Conservation (phyloP, 1,140 invertebrate genomes). For the Oncopodura yosiiana region DNA sequence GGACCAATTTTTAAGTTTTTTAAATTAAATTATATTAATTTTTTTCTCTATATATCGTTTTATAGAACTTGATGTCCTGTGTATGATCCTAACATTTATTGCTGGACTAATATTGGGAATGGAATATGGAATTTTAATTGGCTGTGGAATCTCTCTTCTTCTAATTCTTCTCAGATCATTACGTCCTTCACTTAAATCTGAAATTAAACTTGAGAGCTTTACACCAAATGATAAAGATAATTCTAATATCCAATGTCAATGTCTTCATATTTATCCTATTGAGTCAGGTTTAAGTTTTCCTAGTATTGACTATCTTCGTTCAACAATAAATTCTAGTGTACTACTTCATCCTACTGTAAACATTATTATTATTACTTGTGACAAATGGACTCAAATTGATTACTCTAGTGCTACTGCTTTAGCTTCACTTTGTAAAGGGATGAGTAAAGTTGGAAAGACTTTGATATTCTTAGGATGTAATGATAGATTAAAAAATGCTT, state of each 20-base stretch:
- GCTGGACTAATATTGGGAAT: constrained; percentile 70
- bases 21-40: not conserved
- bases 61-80: constrained; percentile 61
- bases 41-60: no score
- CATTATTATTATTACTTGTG: constrained; percentile 20
- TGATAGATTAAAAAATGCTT: no score
- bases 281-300: constrained; percentile 76
- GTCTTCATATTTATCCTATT: constrained; percentile 59
- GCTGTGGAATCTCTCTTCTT: constrained; percentile 69
- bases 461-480: no score
- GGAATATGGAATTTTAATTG: constrained; percentile 79
- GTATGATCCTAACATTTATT: constrained; percentile 68
- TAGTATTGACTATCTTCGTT: constrained; percentile 72
- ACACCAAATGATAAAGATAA: constrained; percentile 36
- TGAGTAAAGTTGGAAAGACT: constrained; percentile 22
- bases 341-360: constrained; percentile 13
- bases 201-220: constrained; percentile 13
- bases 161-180: constrained; percentile 54
- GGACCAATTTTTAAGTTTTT: not conserved
- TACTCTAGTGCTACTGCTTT: constrained; percentile 32
- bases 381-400: constrained; percentile 25
- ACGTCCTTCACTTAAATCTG: constrained; percentile 9
- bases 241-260: no score
- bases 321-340: constrained; percentile 47
- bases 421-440: constrained; percentile 19